A percentile compares a stretch with the other conserved stretches of the same genome.
These are phyloP conservation scores for Ranitomeya imitator DNA, from an alignment of 2,113 vertebrate genomes.

Conservation along the genomic window DNA sequence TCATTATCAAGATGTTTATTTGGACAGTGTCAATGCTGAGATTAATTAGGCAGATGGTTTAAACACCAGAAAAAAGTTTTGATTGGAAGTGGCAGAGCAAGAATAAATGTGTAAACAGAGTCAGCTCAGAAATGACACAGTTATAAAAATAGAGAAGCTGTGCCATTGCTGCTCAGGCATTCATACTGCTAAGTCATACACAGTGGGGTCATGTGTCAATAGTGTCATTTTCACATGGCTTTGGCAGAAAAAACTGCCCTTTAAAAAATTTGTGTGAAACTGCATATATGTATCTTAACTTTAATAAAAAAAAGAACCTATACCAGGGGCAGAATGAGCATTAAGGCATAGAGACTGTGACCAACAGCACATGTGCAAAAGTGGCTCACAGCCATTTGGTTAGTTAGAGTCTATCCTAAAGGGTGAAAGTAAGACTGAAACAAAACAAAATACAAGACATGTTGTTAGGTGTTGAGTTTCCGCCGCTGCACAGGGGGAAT, in stretches of 20 bases:
- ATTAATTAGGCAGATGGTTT: constrained; percentile 55
- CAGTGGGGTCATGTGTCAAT: background rate
- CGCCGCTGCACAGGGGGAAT: no score
- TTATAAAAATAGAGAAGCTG: constrained; percentile 16
- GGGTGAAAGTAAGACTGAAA: no score
- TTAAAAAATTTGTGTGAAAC: background rate
- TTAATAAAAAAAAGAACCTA: background rate
- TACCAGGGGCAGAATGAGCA: background rate
- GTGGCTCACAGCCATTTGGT: no score
- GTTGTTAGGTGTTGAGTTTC: no score
- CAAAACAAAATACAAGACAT: no score
- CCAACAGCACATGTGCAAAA: no score
- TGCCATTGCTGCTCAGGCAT: background rate
- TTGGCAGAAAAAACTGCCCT: background rate
- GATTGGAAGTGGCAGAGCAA: constrained; percentile 49
- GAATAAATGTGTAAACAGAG: constrained; percentile 34
- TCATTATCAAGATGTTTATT: constrained; percentile 49
- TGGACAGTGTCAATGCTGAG: constrained; percentile 44
- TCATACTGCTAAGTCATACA: background rate
- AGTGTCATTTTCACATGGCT: background rate
- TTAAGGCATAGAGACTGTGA: background rate
- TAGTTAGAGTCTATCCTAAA: no score
- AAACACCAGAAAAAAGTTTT: constrained; percentile 44
- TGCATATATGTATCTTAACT: background rate
- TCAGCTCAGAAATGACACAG: constrained; percentile 14